phyloP scores from a whole-genome alignment of 92 coral and sea anemone genomes.

The Epizoanthus rinbou region DNA sequence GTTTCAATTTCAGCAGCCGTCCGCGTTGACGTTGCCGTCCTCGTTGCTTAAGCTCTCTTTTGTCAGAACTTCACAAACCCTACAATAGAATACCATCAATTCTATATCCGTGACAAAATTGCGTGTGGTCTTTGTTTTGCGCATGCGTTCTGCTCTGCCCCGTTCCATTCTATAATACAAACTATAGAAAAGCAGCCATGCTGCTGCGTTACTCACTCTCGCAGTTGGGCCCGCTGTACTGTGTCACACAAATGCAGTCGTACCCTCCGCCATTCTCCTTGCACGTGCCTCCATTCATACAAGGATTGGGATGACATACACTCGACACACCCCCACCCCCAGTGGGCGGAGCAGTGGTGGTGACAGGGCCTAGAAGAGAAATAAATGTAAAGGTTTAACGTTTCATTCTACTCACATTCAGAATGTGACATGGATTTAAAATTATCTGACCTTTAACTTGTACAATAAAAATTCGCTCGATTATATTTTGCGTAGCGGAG shows the following conservation, averaged over 20 bases:
- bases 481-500: no score
- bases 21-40: no score
- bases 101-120: not conserved
- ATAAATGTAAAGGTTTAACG: no score
- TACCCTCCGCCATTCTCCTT: constrained; percentile 95
- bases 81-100: not conserved
- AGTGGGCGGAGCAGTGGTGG: constrained; percentile 9
- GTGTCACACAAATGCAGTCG: constrained; percentile 83
- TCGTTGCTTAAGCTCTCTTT: no score
- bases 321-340: constrained; percentile 35
- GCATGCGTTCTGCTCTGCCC: no score
- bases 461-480: no score
- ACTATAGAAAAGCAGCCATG: not conserved
- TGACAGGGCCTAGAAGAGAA: not conserved
- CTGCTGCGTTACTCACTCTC: constrained; percentile 71
- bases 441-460: no score
- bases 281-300: constrained; percentile 91
- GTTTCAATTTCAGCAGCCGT: no score
- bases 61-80: no score
- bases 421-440: no score
- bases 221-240: constrained; percentile 95
- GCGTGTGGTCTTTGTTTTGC: not conserved
- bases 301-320: constrained; percentile 96
- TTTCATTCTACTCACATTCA: no score
- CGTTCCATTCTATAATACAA: no score